These are phyloP conservation scores for Dorcus parallelipipedus DNA, from an alignment of 2,888 invertebrate species.

Conservation along the genomic window DNA sequence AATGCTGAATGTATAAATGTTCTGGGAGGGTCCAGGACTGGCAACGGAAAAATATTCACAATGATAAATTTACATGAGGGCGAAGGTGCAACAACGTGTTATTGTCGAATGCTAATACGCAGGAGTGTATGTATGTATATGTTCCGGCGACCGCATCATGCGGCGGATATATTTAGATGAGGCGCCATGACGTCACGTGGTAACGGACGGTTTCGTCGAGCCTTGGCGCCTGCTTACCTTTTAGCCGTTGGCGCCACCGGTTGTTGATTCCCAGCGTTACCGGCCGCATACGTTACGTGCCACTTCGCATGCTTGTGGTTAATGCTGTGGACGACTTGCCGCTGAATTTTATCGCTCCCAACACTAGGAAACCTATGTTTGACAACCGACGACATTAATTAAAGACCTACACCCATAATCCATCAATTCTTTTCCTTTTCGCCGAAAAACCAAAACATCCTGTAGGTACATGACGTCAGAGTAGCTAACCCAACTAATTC, in stretches of 20 bases:
- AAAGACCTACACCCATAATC: not conserved
- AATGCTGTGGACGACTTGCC: not conserved
- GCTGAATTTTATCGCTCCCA: not conserved
- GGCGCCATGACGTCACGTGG: slow-evolving; percentile 16
- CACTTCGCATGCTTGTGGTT: slow-evolving; percentile 20
- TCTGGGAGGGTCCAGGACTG: slow-evolving; percentile 22
- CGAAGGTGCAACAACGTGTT: slow-evolving; percentile 19
- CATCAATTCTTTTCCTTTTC: too few relatives aligned
- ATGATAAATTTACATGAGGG: slow-evolving; percentile 16
- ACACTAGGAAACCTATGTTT: not conserved
- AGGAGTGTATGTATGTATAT: slow-evolving; percentile 13
- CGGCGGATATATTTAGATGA: slow-evolving; percentile 18
- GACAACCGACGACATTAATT: not conserved
- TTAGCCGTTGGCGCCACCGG: slow-evolving; percentile 17
- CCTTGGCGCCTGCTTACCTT: slow-evolving; percentile 21
- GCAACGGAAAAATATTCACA: slow-evolving; percentile 13
- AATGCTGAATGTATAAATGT: slow-evolving; percentile 12
- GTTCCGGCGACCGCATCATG: slow-evolving; percentile 20
- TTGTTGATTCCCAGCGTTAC: slow-evolving; percentile 2
- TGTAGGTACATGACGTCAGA: too few relatives aligned
- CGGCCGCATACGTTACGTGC: slow-evolving; percentile 9
- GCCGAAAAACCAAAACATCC: too few relatives aligned
- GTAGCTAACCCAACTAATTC: too few relatives aligned
- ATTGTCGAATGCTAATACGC: slow-evolving; percentile 22
- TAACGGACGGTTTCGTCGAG: slow-evolving; percentile 14